Evolutionary conservation across 2,888 invertebrate species (phyloP).

Genomic region (Chrysina gloriosa): DNA sequence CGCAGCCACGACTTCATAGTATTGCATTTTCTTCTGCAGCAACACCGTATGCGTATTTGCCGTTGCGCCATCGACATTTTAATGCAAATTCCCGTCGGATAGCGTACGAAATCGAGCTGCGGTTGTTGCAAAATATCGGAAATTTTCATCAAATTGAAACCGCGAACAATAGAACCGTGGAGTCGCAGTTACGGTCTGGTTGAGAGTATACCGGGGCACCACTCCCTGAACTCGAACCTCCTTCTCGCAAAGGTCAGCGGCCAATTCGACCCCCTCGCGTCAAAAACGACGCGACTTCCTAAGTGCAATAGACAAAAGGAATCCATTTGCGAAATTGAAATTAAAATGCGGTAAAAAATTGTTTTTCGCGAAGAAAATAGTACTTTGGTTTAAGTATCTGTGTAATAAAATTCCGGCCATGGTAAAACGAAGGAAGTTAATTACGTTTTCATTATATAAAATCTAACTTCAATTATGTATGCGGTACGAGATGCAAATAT

Average conservation of each 20-base stretch:
- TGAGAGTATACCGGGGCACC: not conserved
- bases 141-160: constrained; percentile 13
- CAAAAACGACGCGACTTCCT: not conserved
- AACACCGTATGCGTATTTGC: not conserved
- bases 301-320: not conserved
- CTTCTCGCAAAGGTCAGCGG: constrained; percentile 13
- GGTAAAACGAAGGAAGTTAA: too few relatives aligned
- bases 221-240: constrained; percentile 11
- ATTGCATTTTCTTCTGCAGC: not conserved
- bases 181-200: constrained; percentile 13
- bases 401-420: too few relatives aligned
- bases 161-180: constrained; percentile 23
- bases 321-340: constrained; percentile 8
- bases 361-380: not conserved
- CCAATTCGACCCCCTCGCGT: constrained; percentile 5
- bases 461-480: too few relatives aligned
- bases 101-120: not conserved
- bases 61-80: not conserved
- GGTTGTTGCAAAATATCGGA: constrained; percentile 25
- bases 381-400: too few relatives aligned
- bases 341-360: not conserved
- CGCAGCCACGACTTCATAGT: too few relatives aligned
- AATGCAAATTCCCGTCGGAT: constrained; percentile 7
- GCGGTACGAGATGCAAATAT: too few relatives aligned
- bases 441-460: too few relatives aligned